phyloP scores from a whole-genome alignment of 2,113 vertebrate genomes.

The Beaufortia kweichowensis region DNA sequence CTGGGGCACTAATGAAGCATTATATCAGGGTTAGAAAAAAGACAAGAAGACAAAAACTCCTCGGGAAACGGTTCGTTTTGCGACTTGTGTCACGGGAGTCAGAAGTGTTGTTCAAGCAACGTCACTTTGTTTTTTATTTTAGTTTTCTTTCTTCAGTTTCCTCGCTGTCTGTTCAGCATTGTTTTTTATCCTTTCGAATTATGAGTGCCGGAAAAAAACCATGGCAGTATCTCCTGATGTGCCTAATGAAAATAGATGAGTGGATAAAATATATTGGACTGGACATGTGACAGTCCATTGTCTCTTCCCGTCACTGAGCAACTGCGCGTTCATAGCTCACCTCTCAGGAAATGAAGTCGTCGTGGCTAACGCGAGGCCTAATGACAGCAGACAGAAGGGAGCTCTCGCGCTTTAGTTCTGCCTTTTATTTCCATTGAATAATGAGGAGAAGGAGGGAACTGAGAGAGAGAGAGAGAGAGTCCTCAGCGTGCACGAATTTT shows the following conservation, averaged over 20 bases:
- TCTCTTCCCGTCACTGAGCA: constrained; percentile 59
- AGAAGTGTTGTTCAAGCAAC: constrained; percentile 27
- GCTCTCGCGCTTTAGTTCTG: constrained; percentile 56
- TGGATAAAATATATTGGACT: constrained; percentile 48
- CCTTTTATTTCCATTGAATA: constrained; percentile 43
- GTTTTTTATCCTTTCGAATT: constrained; percentile 56
- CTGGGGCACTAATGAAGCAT: constrained; percentile 57
- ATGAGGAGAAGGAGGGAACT: constrained; percentile 47
- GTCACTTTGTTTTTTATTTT: not conserved
- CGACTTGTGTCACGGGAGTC: constrained; percentile 41
- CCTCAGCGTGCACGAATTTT: constrained; percentile 12
- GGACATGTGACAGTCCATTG: constrained; percentile 68
- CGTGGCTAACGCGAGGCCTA: constrained; percentile 62
- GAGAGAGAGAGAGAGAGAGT: not conserved
- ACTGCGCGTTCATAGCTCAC: constrained; percentile 52
- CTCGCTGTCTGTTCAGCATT: constrained; percentile 55
- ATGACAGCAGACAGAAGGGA: constrained; percentile 68
- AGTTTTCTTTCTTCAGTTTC: not conserved
- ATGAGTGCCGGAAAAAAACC: constrained; percentile 51
- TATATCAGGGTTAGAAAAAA: constrained; percentile 48
- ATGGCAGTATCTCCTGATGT: constrained; percentile 59
- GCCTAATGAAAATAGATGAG: constrained; percentile 72
- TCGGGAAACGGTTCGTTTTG: constrained; percentile 35
- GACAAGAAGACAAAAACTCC: not conserved
- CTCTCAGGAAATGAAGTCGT: constrained; percentile 70